phyloP scores from a whole-genome alignment of 1,140 invertebrate genomes.

The Gonioctena quinquepunctata region DNA sequence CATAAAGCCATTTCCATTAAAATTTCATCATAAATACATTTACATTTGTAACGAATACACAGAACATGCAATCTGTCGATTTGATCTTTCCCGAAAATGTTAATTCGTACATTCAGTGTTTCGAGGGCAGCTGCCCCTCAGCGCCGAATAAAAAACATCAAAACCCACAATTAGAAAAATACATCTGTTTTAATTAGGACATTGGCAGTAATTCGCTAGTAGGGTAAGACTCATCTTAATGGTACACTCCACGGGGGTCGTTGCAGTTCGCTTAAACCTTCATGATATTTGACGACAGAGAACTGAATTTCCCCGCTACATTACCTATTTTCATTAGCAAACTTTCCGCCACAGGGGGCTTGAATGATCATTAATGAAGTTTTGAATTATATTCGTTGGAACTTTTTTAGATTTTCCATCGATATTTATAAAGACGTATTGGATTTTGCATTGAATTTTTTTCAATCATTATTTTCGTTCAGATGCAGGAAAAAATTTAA shows the following conservation, averaged over 20 bases:
- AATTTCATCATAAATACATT: slow-evolving; percentile 37
- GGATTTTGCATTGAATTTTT: too few relatives aligned
- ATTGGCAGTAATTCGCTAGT: neutral
- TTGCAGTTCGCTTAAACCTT: slow-evolving; percentile 1
- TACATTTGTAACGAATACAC: slow-evolving; percentile 27
- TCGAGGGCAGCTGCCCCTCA: neutral
- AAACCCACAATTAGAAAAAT: slow-evolving; percentile 20
- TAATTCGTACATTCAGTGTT: slow-evolving; percentile 13
- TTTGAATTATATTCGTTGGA: too few relatives aligned
- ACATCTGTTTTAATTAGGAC: slow-evolving; percentile 19
- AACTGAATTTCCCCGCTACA: neutral
- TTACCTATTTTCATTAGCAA: slow-evolving; percentile 19
- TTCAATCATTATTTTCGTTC: too few relatives aligned
- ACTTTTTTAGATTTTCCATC: too few relatives aligned
- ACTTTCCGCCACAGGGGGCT: neutral
- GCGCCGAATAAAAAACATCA: neutral
- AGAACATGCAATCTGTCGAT: slow-evolving; percentile 31
- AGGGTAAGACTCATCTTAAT: slow-evolving; percentile 6
- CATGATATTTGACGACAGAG: slow-evolving; percentile 1
- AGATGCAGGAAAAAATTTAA: too few relatives aligned
- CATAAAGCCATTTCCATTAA: slow-evolving; percentile 21
- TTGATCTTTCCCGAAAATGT: slow-evolving; percentile 17
- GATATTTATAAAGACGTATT: too few relatives aligned
- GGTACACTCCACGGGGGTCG: neutral
- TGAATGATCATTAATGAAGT: slow-evolving; percentile 9